Base-by-base conservation (phyloP, 2,888 invertebrate species). In the Gandaritis pyraliata region DNA sequence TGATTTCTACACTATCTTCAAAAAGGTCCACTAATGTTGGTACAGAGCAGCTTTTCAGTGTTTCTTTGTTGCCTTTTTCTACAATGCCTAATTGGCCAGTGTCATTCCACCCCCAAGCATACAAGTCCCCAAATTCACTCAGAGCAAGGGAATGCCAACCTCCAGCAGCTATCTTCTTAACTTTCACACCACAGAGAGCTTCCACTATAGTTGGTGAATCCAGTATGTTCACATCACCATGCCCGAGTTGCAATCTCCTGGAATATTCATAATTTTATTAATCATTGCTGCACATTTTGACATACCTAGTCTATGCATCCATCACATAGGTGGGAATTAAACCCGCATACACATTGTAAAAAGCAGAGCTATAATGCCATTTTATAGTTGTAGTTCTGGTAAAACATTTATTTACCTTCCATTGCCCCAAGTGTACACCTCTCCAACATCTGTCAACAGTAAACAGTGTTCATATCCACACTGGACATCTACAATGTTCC, bases 71-170 rank as follows among this genome's bases (percentile, higher is more conserved):
- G 64, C 83, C 78, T 38, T 78, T 78, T 61, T 88, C 87, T 36
- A 85, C 82, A 33, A 96, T 83, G 7, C 98, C 98, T 13, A 98
- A 86, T 83, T 98, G 97, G 0, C 98, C 98, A 75, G 94, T 94
- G 65, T 96, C 95, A 86, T 98, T 98, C 95, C 96, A 97, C 7
- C 98, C 98, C 98, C 98, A 98, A 1, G 94, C 93, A 80, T 98
- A 98, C 0, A 98, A 77, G 81, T 98, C 98, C 12, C 97, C 97
- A 82, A 93, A 94, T 74, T 94, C 93, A 70, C 96, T 97, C 7
- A 97, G 81, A 10, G 95, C 97, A 53, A 95, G 93, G 56, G 95
- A 95, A 83, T 98, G 98, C 98, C 98, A 98, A 10, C 97, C 97
- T 7, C 97, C 97, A 41, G 96, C 95, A 49, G 95, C 93, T 55